These are phyloP conservation scores for Myopa tessellatipennis DNA, from an alignment of 2,888 invertebrate genomes.

Conservation along the genomic window DNA sequence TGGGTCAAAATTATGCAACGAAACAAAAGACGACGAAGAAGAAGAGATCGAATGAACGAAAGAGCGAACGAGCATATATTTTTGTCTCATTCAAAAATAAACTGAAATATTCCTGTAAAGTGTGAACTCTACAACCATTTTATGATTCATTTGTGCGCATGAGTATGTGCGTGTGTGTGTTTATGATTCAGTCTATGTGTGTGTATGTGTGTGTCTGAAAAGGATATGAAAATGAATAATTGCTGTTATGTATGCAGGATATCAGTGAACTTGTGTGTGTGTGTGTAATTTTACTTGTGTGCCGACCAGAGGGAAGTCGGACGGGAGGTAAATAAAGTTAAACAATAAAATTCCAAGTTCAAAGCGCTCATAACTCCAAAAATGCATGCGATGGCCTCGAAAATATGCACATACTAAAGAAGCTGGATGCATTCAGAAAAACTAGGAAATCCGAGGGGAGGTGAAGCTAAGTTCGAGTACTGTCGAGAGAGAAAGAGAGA, in stretches of 20 bases:
- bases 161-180: conserved; percentile 33
- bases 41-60: not conserved
- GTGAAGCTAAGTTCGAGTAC: no score
- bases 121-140: no score
- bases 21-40: not conserved
- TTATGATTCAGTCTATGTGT: conserved; percentile 37
- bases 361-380: conserved; percentile 62
- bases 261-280: conserved; percentile 13
- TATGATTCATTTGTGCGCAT: no score
- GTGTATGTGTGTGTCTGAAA: conserved; percentile 7
- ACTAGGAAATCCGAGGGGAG: not conserved
- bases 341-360: conserved; percentile 61
- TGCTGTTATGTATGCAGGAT: conserved; percentile 20
- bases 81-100: not conserved
- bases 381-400: conserved; percentile 22
- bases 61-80: not conserved
- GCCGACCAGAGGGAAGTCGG: not conserved
- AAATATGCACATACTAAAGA: conserved; percentile 10
- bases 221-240: conserved; percentile 26
- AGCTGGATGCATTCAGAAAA: not conserved
- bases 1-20: not conserved
- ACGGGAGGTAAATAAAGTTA: not conserved
- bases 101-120: not conserved
- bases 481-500: not conserved
- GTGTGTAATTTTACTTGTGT: not conserved